phyloP scores from a whole-genome alignment of 2,797 vertebrate species.

The Numenius phaeopus region DNA sequence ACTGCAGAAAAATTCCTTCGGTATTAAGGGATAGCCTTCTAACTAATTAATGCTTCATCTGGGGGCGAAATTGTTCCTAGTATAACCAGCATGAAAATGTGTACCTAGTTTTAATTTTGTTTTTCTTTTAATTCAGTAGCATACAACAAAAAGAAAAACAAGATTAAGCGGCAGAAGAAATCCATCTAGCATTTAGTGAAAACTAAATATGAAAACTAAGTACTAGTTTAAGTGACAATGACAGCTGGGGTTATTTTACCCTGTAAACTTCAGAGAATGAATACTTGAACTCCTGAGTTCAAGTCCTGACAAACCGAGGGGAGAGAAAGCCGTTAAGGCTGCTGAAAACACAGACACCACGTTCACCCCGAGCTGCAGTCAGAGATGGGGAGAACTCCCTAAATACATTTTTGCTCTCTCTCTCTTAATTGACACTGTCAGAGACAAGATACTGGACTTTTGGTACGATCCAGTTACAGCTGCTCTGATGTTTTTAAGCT shows the following conservation, averaged over 20 bases:
- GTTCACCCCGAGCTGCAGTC: background rate
- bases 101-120: background rate
- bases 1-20: background rate
- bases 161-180: background rate
- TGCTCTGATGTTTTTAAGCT: background rate
- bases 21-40: background rate
- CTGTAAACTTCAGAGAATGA: background rate
- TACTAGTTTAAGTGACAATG: background rate
- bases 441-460: background rate
- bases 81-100: background rate
- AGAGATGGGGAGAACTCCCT: background rate
- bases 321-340: background rate
- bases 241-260: background rate
- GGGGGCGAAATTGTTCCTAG: background rate
- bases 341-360: background rate
- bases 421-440: background rate
- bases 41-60: background rate
- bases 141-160: background rate
- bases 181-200: background rate
- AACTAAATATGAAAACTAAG: background rate
- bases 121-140: background rate
- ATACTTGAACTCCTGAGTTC: background rate
- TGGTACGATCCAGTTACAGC: background rate
- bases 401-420: fast-evolving
- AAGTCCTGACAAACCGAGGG: background rate